Evolutionary conservation across 2,113 vertebrate genomes (phyloP).

Genomic region (Trogon surrucura): DNA sequence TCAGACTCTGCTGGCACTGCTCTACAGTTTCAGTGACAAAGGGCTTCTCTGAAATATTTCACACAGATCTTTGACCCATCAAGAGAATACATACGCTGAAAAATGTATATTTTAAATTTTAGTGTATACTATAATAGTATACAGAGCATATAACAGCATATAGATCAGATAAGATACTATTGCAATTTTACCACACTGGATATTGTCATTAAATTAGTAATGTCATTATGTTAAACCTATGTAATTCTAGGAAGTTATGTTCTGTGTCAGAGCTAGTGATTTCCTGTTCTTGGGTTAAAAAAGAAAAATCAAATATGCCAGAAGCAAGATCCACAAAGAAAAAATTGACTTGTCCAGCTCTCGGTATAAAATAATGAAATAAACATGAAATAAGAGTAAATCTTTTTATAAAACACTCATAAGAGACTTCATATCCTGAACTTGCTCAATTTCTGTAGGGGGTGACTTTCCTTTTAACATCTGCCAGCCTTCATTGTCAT

Average conservation of each 20-base stretch:
- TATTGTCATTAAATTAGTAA: background rate
- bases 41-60: background rate
- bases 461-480: background rate
- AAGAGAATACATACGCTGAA: background rate
- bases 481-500: slow-evolving; percentile 1
- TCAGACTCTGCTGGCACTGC: background rate
- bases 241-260: background rate
- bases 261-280: background rate
- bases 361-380: background rate
- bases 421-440: background rate
- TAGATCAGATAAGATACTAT: background rate
- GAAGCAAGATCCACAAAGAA: background rate
- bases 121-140: background rate
- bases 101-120: background rate
- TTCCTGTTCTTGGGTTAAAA: background rate
- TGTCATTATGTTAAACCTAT: background rate
- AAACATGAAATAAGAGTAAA: slow-evolving; percentile 4
- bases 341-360: background rate
- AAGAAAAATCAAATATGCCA: background rate
- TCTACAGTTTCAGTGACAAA: background rate
- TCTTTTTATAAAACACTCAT: background rate
- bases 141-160: background rate
- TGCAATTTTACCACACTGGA: background rate
- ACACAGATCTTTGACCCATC: background rate
- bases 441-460: background rate